Evolutionary conservation across 2,888 invertebrate genomes (phyloP), one percentile per base, ranked within the genome.

Genomic region (Xanthia togata): DNA sequence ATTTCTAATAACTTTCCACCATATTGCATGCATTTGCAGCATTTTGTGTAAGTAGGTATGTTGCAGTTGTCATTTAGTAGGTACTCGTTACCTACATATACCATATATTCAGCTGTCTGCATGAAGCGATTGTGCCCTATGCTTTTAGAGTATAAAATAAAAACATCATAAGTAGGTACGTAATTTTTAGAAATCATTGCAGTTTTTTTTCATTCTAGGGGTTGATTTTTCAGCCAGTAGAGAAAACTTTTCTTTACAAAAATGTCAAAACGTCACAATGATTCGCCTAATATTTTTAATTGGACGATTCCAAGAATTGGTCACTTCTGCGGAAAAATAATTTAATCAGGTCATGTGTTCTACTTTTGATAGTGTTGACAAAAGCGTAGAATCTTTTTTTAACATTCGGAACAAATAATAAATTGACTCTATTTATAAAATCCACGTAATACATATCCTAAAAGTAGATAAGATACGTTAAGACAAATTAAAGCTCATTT

Each of bases 1-100:
- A 70, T 88, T 90, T 88, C 86, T 88, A 84, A 86, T 87, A 86
- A 81, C 84, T 85, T 86, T 85, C 85, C 65, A 76, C 79, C 60
- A 70, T 76, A 47, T 62, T 76, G 63, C 67, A 65, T 77, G 69
- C 41, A 59, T 81, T 68, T 59, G 73, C 67, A 64, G 69, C 20
- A 65, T 65, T 80, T 68, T 59, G 74, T 69, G 62, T 41, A 59
- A 38, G 44, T 23, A 65, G 47, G 44, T n/a, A 55, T 55, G 47
- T 53, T 84, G 68, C 47, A 81, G 41, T 41, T 70, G 55, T 70
- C 72, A 55, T 35, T 44, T 41, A 60, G 55, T 50, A 44, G 11
- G 11, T 69, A 64, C 17, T 23, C n/a, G 5, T 76, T 67, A 65
- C 55, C 17, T 50, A 60, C 4, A 44, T 59, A 44, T n/a, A n/a